Evolutionary conservation across 2,888 invertebrate genomes (phyloP), one percentile per base, ranked within the genome.

Genomic region (Saturnia pavonia): DNA sequence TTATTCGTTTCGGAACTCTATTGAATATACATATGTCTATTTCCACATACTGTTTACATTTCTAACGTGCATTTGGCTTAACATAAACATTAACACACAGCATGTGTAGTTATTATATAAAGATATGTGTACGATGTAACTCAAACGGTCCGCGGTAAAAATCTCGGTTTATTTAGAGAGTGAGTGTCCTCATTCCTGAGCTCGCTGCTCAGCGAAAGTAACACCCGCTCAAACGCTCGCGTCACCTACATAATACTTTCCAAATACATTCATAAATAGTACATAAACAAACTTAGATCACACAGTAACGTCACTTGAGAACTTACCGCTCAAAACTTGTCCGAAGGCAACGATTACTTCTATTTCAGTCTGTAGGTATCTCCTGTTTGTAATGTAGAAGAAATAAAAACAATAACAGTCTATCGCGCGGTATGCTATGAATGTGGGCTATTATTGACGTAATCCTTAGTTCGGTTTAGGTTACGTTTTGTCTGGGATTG

Each of bases 101-200:
- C 74, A 74, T 71, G 68, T 74, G 70, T 78, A 74, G 74, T 74
- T 71, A 75, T 42, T 54, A 48, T 42, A 16, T 74, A 78, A 70
- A 78, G 74, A 78, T 78, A 75, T 72, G 69, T 73, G 72, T 68
- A 72, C 73, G 70, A 76, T 74, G 75, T 72, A 74, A 79, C 82
- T 82, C 81, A 85, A 83, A 82, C 81, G 74, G 73, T 74, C 68
- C 72, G 80, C 84, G 81, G 80, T 85, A 88, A 90, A 90, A 89
- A 89, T 82, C 82, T 73, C 77, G 77, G 88, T 84, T 88, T 90
- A 89, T 90, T 88, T 90, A 87, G 86, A 90, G 85, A 87, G 79
- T 83, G 85, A 87, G 79, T 83, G 86, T 83, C 90, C 91, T 86
- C 91, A 90, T 91, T 91, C 83, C 82, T 82, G 79, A 81, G 82